phyloP scores from a whole-genome alignment of 2,113 vertebrate genomes.

The Oryzias celebensis region DNA sequence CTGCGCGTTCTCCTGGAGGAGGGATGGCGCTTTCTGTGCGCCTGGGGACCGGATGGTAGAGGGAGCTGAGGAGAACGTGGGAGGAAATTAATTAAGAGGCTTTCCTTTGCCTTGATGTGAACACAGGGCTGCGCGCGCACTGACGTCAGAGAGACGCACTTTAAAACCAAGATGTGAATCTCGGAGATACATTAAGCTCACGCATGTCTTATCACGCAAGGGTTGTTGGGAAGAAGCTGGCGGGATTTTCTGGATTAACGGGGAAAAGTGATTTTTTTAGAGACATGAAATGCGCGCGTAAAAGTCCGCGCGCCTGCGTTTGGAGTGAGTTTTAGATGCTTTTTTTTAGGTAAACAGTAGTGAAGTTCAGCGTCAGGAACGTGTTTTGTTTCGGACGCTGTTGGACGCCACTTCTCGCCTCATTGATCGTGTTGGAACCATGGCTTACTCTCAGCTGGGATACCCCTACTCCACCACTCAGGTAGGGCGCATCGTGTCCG shows the following conservation, averaged over 20 bases:
- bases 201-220: too few relatives aligned
- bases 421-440: conserved; percentile 72
- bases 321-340: conserved; percentile 23
- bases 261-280: too few relatives aligned
- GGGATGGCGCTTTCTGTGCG: conserved; percentile 90
- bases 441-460: conserved; percentile 97
- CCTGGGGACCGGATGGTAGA: conserved; percentile 80
- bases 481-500: conserved; percentile 68
- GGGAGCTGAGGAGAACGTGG: conserved; percentile 32
- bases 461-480: conserved; percentile 93
- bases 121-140: conserved; percentile 40
- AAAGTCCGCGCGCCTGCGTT: conserved; percentile 20
- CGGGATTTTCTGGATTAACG: too few relatives aligned
- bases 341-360: neutral
- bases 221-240: too few relatives aligned
- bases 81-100: conserved; percentile 50
- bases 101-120: conserved; percentile 48
- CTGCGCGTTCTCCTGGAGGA: conserved; percentile 72
- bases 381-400: conserved; percentile 40
- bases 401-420: conserved; percentile 36
- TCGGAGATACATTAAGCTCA: conserved; percentile 28
- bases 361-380: neutral
- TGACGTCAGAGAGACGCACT: conserved; percentile 81
- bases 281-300: conserved; percentile 37
- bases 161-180: conserved; percentile 76